phyloP scores from a whole-genome alignment of 1,140 invertebrate genomes.

The Scaptodrosophila lebanonensis region DNA sequence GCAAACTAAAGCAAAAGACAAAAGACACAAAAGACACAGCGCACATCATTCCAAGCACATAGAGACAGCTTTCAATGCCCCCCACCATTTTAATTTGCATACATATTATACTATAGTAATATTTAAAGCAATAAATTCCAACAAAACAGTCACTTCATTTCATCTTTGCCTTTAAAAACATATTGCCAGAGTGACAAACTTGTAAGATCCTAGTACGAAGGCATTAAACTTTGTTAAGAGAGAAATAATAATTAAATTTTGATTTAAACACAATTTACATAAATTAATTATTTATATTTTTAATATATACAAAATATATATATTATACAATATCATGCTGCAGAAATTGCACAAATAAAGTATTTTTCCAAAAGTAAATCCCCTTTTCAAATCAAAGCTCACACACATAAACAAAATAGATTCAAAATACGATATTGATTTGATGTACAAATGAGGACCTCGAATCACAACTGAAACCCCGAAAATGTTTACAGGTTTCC shows the following conservation, averaged over 20 bases:
- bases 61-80: slow-evolving; percentile 10
- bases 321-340: slow-evolving; percentile 50
- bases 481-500: no score
- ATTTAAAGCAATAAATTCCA: not conserved
- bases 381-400: slow-evolving; percentile 2
- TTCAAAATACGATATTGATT: no score
- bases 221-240: slow-evolving; percentile 30
- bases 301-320: slow-evolving; percentile 48
- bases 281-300: slow-evolving; percentile 76
- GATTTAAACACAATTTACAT: slow-evolving; percentile 72
- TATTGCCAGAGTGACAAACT: slow-evolving; percentile 28
- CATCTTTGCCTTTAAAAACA: slow-evolving; percentile 14
- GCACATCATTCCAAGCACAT: slow-evolving; percentile 55
- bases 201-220: slow-evolving; percentile 23
- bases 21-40: slow-evolving; percentile 22
- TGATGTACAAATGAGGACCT: no score
- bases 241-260: slow-evolving; percentile 26
- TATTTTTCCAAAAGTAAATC: slow-evolving; percentile 61
- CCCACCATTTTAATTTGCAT: slow-evolving; percentile 32
- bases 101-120: slow-evolving; percentile 28
- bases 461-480: no score
- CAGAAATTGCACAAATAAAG: slow-evolving; percentile 77
- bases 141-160: slow-evolving; percentile 13
- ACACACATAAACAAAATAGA: not conserved
- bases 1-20: slow-evolving; percentile 13